Evolutionary conservation across 2,888 invertebrate genomes (phyloP).

Genomic region (Andrena minutula): DNA sequence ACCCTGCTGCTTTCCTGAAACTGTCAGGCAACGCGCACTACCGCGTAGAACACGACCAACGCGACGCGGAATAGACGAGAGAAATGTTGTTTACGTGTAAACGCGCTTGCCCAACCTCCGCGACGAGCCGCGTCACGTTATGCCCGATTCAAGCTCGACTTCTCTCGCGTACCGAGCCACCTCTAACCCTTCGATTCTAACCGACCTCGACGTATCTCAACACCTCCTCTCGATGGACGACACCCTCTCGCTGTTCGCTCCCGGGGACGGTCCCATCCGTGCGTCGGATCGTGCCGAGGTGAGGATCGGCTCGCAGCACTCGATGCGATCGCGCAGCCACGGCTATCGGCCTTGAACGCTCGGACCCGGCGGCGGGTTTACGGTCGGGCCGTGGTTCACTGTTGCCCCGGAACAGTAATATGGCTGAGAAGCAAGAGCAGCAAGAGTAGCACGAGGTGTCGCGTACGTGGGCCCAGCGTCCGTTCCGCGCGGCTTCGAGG

Average conservation of each 20-base stretch:
- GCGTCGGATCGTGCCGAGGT: background rate
- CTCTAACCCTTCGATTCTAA: background rate
- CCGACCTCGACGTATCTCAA: background rate
- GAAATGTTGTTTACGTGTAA: background rate
- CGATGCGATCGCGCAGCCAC: background rate
- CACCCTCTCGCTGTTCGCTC: constrained; percentile 6
- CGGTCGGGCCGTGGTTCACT: background rate
- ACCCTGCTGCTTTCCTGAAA: constrained; percentile 6
- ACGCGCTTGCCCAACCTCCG: constrained; percentile 20
- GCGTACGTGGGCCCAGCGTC: constrained; percentile 78
- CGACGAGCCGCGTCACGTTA: constrained; percentile 18
- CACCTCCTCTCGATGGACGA: constrained; percentile 13
- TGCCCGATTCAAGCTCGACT: constrained; percentile 10
- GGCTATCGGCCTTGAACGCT: constrained; percentile 14
- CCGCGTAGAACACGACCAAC: constrained; percentile 7
- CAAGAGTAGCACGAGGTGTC: constrained; percentile 69
- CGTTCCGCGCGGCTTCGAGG: constrained; percentile 83
- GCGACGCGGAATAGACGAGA: background rate
- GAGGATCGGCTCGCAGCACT: background rate
- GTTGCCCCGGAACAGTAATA: constrained; percentile 20
- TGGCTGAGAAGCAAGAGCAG: constrained; percentile 22
- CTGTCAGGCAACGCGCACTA: constrained; percentile 32
- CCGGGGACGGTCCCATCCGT: background rate
- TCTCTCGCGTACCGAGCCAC: constrained; percentile 6
- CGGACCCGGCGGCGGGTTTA: constrained; percentile 8